Evolutionary conservation across 2,113 vertebrate species (phyloP).

Genomic region (Pleuronectes platessa): DNA sequence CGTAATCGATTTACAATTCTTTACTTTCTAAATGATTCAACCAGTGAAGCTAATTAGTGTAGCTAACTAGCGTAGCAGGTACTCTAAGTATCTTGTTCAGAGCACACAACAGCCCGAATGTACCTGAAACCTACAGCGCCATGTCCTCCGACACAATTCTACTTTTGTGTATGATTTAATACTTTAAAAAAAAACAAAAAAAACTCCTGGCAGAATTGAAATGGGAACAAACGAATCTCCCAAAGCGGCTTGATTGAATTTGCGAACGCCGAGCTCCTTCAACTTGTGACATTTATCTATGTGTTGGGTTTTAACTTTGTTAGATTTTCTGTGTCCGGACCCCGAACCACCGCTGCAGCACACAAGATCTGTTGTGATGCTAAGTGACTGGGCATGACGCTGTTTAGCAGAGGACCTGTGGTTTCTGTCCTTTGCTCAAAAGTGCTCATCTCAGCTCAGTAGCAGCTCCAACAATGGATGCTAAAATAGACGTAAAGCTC

Average conservation of each 20-base stretch:
- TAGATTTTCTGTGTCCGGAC: slow-evolving; percentile 51
- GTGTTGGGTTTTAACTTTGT: slow-evolving; percentile 65
- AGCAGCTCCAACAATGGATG: not conserved
- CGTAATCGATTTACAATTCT: too few relatives aligned
- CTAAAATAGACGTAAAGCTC: not conserved
- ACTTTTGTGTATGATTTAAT: slow-evolving; percentile 23
- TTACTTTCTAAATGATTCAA: too few relatives aligned
- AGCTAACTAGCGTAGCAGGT: not conserved
- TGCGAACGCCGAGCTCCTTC: slow-evolving; percentile 18
- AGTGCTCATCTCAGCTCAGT: not conserved
- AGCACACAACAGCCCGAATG: not conserved
- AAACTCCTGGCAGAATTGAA: slow-evolving; percentile 2
- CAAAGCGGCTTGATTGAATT: slow-evolving; percentile 68
- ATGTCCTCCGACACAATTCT: not conserved
- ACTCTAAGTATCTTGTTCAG: not conserved
- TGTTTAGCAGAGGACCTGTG: slow-evolving; percentile 52
- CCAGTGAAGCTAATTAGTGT: too few relatives aligned
- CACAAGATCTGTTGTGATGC: slow-evolving; percentile 61
- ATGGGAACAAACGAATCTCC: slow-evolving; percentile 31
- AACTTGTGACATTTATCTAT: slow-evolving; percentile 73
- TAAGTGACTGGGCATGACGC: slow-evolving; percentile 76
- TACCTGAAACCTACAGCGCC: not conserved
- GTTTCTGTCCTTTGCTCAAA: slow-evolving; percentile 22
- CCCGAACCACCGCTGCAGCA: slow-evolving; percentile 22
- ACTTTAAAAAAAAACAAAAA: not conserved